Conservation (phyloP, 2,797 vertebrate genomes). For the Enteromius viviparus region DNA sequence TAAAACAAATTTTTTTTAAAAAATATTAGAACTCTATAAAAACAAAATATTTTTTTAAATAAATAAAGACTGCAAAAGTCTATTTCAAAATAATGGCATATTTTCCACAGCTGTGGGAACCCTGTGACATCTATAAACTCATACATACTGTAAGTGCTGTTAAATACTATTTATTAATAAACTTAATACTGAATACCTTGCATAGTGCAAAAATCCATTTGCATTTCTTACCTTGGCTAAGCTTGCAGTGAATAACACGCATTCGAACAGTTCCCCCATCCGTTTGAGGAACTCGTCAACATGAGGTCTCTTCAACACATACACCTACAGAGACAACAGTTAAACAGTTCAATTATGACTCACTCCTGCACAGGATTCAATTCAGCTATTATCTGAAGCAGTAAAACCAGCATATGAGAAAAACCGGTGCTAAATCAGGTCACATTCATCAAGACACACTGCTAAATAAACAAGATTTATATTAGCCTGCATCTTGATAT, state of each 20-base stretch:
- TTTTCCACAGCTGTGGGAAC: background rate
- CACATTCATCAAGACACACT: slow-evolving; percentile 4
- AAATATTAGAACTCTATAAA: too few relatives aligned
- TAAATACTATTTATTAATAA: background rate
- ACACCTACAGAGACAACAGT: slow-evolving; percentile 79
- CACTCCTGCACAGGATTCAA: background rate
- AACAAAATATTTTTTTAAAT: background rate
- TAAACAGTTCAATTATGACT: background rate
- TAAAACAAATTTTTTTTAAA: too few relatives aligned
- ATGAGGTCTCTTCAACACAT: slow-evolving; percentile 93
- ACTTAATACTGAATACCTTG: background rate
- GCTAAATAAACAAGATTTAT: slow-evolving; percentile 40
- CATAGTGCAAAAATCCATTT: background rate
- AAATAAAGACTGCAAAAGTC: background rate
- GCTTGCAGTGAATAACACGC: slow-evolving; percentile 96
- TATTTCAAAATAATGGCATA: background rate
- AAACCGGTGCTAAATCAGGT: background rate
- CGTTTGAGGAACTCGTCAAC: slow-evolving; percentile 94
- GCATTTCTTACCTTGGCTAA: slow-evolving; percentile 88
- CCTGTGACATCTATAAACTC: slow-evolving; percentile 13
- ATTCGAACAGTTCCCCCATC: slow-evolving; percentile 97
- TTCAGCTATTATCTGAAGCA: background rate
- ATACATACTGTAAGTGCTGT: background rate
- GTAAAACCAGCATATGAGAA: background rate
- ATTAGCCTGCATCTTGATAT: slow-evolving; percentile 19